Evolutionary conservation across 2,797 vertebrate genomes (phyloP).

Genomic region (Chloroceryle amazona): DNA sequence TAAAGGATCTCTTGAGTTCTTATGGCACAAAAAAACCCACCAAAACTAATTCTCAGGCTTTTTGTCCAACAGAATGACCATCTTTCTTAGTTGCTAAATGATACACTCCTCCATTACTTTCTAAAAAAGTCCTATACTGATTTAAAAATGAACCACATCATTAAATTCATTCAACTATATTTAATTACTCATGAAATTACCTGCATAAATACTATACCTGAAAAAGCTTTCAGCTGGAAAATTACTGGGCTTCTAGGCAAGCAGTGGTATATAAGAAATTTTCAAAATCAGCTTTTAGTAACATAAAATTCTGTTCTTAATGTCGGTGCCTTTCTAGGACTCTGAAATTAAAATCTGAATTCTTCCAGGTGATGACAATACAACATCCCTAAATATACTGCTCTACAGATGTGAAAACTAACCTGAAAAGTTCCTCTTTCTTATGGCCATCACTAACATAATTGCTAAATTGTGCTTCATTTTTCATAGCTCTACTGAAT

Average conservation of each 20-base stretch:
- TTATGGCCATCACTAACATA: background rate
- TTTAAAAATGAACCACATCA: background rate
- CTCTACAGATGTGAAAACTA: background rate
- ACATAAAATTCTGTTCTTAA: background rate
- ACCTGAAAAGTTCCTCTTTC: background rate
- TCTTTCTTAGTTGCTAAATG: background rate
- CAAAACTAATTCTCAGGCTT: background rate
- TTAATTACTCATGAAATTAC: conserved; percentile 8
- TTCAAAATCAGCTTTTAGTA: background rate
- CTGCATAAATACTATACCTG: background rate
- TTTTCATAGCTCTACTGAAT: conserved; percentile 5
- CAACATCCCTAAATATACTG: background rate
- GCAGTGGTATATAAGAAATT: background rate
- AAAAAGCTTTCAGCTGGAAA: background rate
- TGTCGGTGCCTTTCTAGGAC: background rate
- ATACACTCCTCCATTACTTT: background rate
- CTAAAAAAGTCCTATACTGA: background rate
- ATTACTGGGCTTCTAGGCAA: background rate
- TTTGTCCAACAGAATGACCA: background rate
- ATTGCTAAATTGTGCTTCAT: background rate
- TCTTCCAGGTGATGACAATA: background rate
- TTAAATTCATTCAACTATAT: background rate
- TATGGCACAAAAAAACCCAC: background rate
- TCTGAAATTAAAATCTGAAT: background rate
- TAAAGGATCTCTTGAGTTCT: background rate